phyloP scores from a whole-genome alignment of 2,113 vertebrate species.

The Prochilodus magdalenae region DNA sequence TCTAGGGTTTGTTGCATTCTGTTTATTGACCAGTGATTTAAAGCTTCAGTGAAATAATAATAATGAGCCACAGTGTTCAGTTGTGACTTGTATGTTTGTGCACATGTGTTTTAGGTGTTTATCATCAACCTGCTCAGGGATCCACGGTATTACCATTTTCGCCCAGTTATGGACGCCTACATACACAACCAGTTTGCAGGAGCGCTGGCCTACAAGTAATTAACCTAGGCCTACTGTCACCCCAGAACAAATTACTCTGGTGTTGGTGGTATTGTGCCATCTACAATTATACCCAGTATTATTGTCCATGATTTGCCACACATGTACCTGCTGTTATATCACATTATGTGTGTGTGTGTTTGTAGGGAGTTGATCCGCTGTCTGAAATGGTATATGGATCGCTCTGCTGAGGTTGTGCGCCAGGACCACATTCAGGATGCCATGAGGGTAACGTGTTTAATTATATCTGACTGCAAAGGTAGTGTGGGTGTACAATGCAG shows the following conservation, averaged over 20 bases:
- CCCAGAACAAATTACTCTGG: not conserved
- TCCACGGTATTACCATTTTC: conserved; percentile 97
- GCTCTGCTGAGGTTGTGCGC: conserved; percentile 91
- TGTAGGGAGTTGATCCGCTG: conserved; percentile 95
- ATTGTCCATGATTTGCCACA: not conserved
- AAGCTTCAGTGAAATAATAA: too few species aligned
- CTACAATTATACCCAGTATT: not conserved
- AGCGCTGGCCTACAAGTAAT: conserved; percentile 95
- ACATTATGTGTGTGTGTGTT: conserved; percentile 39
- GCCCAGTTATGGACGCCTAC: conserved; percentile 97
- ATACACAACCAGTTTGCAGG: conserved; percentile 99
- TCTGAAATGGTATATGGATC: conserved; percentile 98
- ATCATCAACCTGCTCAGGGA: conserved; percentile 97
- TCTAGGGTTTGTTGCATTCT: too few species aligned
- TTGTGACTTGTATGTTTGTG: not conserved
- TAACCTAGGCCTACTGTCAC: not conserved
- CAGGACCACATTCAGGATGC: conserved; percentile 99
- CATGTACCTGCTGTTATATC: not conserved
- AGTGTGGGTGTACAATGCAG: not conserved
- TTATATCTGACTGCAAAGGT: not conserved
- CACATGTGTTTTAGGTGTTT: conserved; percentile 84
- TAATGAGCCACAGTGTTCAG: not conserved
- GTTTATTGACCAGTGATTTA: too few species aligned
- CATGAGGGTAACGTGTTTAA: conserved; percentile 79
- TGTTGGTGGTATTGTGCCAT: too few species aligned